Evolutionary conservation across 2,797 vertebrate species (phyloP).

Genomic region (Falco cherrug): DNA sequence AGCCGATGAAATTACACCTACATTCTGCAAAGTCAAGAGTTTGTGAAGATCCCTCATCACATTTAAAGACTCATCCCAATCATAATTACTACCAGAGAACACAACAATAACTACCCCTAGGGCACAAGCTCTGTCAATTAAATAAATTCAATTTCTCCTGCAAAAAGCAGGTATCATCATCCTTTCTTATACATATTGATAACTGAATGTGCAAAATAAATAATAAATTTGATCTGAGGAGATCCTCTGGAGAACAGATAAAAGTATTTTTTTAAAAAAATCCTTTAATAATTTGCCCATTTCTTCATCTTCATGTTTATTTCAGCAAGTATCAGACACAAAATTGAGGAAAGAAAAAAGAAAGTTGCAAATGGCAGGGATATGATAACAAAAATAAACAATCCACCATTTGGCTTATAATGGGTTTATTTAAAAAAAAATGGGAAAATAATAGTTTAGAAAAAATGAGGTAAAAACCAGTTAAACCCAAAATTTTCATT

Average conservation of each 20-base stretch:
- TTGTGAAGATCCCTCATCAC: neutral
- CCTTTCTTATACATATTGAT: neutral
- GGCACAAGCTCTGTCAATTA: neutral
- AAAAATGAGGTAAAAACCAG: neutral
- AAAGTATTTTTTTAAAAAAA: neutral
- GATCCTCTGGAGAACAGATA: neutral
- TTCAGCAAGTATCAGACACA: neutral
- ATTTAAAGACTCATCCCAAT: neutral
- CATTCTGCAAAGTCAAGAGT: neutral
- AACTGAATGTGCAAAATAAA: neutral
- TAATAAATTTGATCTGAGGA: neutral
- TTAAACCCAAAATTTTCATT: neutral
- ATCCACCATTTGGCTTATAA: neutral
- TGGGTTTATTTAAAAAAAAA: fast-evolving
- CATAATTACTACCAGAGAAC: neutral
- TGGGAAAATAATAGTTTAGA: neutral
- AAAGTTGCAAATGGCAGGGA: neutral
- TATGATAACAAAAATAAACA: neutral
- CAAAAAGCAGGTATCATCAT: neutral
- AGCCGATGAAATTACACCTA: neutral
- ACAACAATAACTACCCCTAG: neutral
- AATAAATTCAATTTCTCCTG: neutral
- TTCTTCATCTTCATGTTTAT: neutral
- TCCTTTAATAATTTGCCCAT: neutral
- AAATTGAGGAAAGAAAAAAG: neutral